Evolutionary conservation across 2,797 vertebrate genomes (phyloP).

Genomic region (Meriones psammophilus): DNA sequence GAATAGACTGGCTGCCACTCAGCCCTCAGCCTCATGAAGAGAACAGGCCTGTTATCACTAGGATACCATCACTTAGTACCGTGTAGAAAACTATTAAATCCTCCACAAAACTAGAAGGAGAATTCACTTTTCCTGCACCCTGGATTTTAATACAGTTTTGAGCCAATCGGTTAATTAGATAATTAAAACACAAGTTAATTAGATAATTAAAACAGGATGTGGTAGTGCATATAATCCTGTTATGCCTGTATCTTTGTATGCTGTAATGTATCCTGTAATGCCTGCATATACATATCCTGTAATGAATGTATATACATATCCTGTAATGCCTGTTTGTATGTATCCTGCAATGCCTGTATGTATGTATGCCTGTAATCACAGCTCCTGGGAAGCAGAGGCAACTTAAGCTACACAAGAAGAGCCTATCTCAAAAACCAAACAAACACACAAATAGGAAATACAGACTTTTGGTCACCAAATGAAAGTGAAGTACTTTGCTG

Average conservation of each 20-base stretch:
- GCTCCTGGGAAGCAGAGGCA: neutral
- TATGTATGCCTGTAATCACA: neutral
- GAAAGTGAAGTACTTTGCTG: neutral
- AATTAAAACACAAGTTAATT: neutral
- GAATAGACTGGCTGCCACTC: neutral
- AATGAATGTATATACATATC: no score
- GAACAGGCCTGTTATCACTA: neutral
- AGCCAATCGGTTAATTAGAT: neutral
- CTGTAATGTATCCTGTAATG: no score
- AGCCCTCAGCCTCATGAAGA: neutral
- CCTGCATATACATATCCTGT: no score
- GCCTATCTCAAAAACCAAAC: no score
- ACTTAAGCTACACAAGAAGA: neutral
- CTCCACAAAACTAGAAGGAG: neutral
- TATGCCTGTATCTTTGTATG: no score
- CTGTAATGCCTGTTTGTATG: no score
- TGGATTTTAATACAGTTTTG: conserved; percentile 4
- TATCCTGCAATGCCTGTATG: no score
- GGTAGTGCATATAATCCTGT: neutral
- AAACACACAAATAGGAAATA: neutral
- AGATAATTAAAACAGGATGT: neutral
- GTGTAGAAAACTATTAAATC: neutral
- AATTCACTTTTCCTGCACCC: neutral
- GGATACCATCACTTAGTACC: neutral
- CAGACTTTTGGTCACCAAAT: neutral